Conservation (phyloP, 2,113 vertebrate species). For the Bambusicola thoracicus region DNA sequence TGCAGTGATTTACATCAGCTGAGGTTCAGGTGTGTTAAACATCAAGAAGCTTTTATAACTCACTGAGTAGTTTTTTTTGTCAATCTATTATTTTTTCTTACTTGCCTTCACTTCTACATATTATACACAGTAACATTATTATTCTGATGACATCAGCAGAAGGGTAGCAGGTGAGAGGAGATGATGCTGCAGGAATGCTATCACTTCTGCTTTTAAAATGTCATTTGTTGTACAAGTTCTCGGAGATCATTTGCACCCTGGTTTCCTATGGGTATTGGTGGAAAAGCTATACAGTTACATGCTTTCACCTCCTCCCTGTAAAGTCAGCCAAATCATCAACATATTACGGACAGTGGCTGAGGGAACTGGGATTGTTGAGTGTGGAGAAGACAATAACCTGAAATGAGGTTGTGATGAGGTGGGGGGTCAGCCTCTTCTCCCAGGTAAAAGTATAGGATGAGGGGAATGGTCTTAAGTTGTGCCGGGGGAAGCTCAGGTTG, state of each 20-base stretch:
- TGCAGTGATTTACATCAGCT: not conserved
- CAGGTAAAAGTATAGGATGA: no score
- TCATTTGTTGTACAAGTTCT: not conserved
- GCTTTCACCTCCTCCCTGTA: not conserved
- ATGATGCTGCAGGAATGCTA: not conserved
- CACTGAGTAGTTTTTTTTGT: not conserved
- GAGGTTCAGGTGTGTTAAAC: not conserved
- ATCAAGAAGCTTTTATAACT: not conserved
- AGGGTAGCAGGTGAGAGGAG: not conserved
- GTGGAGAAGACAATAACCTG: no score
- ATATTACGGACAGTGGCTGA: no score
- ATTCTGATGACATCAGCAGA: not conserved
- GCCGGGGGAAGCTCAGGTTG: no score
- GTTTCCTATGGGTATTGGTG: not conserved
- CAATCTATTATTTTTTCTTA: not conserved
- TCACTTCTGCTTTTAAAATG: not conserved
- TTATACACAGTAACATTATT: no score
- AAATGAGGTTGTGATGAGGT: no score
- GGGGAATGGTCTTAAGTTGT: no score
- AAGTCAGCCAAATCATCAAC: not conserved
- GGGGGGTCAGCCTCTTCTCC: no score
- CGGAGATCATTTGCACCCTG: not conserved
- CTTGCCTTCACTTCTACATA: not conserved
- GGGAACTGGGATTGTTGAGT: no score
- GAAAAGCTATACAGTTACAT: not conserved